A percentile compares a stretch with the other conserved stretches of the same genome.
phyloP scores from a whole-genome alignment of 1,140 invertebrate genomes.

The Druon quercuslanigerum region DNA sequence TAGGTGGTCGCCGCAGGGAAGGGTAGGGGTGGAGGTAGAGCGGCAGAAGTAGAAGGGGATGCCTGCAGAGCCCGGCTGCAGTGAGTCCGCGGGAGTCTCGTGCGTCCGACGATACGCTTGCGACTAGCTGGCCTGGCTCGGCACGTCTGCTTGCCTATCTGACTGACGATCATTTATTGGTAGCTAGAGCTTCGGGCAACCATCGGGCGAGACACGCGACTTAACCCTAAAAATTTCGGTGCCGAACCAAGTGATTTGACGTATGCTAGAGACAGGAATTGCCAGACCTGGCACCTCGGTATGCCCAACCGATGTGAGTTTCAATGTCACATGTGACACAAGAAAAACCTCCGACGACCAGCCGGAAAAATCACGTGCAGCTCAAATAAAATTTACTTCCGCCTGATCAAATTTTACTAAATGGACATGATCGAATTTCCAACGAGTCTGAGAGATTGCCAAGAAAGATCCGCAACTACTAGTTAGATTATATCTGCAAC shows the following conservation, averaged over 20 bases:
- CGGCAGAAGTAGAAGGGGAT: slow-evolving; percentile 63
- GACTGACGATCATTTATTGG: not conserved
- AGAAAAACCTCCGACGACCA: not conserved
- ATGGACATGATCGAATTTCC: not conserved
- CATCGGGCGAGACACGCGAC: slow-evolving; percentile 50
- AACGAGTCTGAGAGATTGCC: not conserved
- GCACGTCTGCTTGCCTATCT: not conserved
- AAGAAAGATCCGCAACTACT: not conserved
- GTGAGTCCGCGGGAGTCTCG: slow-evolving; percentile 72
- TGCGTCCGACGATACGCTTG: slow-evolving; percentile 48
- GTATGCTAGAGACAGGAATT: not conserved
- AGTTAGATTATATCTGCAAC: too few relatives aligned
- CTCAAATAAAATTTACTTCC: not conserved
- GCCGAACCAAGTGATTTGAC: slow-evolving; percentile 41
- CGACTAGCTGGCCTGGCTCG: slow-evolving; percentile 29
- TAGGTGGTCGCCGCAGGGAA: slow-evolving; percentile 53
- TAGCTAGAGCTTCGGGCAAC: slow-evolving; percentile 34
- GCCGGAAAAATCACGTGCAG: slow-evolving; percentile 4
- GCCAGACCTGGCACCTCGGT: not conserved
- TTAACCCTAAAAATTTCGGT: slow-evolving; percentile 42
- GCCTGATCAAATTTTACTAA: slow-evolving; percentile 2
- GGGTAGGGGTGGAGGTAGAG: slow-evolving; percentile 49
- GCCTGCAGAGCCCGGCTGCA: slow-evolving; percentile 73
- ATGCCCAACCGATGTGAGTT: slow-evolving; percentile 9
- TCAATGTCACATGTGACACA: slow-evolving; percentile 16